These are phyloP conservation scores for Pseudachorutes palmiensis DNA, from an alignment of 1,140 invertebrate genomes.

Conservation along the genomic window DNA sequence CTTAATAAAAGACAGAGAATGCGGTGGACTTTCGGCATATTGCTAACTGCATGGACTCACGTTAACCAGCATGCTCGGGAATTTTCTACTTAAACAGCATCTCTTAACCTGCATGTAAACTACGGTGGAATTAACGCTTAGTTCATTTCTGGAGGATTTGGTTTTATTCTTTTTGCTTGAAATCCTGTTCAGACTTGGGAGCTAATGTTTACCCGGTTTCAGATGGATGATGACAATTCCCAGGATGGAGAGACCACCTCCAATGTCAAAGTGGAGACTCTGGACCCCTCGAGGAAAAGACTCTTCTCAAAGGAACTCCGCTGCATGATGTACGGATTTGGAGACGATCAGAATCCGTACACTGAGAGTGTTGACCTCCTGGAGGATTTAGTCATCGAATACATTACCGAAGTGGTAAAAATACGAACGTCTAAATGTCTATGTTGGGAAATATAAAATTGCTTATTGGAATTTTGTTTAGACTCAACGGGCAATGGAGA, in stretches of 20 bases:
- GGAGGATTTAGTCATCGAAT: conserved; percentile 96
- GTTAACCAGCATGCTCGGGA: no score
- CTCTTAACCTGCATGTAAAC: no score
- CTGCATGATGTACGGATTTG: conserved; percentile 99
- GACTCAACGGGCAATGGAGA: conserved; percentile 87
- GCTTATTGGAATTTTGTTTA: no score
- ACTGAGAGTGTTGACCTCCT: conserved; percentile 96
- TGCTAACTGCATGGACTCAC: no score
- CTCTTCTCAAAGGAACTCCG: conserved; percentile 84
- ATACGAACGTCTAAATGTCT: no score
- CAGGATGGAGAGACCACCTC: conserved; percentile 12
- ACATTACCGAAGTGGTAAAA: conserved; percentile 87
- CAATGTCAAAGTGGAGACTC: conserved; percentile 7
- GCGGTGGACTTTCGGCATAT: no score
- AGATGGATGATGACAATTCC: conserved; percentile 9
- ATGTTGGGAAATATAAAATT: no score
- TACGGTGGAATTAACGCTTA: no score
- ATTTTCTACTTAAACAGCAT: no score
- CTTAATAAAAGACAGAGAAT: no score
- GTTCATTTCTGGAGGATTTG: no score
- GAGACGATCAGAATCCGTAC: conserved; percentile 98
- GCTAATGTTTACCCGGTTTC: neutral
- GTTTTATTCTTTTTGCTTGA: neutral
- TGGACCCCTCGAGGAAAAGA: conserved; percentile 60
- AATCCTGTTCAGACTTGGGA: neutral